These are phyloP conservation scores for Betta splendens DNA, from an alignment of 2,797 vertebrate genomes.

Conservation along the genomic window DNA sequence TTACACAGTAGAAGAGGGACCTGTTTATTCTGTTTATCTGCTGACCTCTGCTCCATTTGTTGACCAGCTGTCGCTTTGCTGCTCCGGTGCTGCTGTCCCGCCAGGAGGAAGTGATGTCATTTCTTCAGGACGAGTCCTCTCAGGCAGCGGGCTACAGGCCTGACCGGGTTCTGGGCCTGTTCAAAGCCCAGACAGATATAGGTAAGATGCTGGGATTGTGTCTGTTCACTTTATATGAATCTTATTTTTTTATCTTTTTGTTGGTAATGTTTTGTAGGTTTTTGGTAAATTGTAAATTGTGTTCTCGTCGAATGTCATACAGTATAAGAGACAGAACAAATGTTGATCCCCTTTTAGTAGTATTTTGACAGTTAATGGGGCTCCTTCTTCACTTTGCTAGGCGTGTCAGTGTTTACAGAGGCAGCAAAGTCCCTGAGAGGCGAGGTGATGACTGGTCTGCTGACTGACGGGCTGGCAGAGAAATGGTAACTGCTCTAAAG, in stretches of 20 bases:
- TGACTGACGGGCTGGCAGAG: constrained; percentile 68
- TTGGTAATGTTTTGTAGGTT: no score
- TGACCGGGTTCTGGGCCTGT: constrained; percentile 85
- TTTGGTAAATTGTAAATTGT: no score
- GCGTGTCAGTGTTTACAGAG: constrained; percentile 59
- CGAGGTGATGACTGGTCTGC: constrained; percentile 67
- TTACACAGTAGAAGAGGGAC: no score
- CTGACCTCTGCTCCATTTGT: neutral
- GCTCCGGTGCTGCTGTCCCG: constrained; percentile 80
- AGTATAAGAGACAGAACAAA: no score
- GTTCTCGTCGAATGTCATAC: no score
- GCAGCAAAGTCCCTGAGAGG: constrained; percentile 74
- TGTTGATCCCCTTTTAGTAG: no score
- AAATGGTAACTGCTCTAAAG: constrained; percentile 72
- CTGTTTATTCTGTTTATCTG: neutral
- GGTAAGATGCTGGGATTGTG: constrained; percentile 69
- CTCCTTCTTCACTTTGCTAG: constrained; percentile 47
- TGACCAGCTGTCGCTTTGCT: constrained; percentile 71
- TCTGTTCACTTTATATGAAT: neutral
- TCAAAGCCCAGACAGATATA: constrained; percentile 69
- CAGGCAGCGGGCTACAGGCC: constrained; percentile 52
- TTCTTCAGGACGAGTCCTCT: constrained; percentile 77
- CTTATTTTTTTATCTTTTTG: no score
- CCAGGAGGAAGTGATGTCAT: constrained; percentile 82
- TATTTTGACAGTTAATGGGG: no score